Evolutionary conservation across 2,888 invertebrate genomes (phyloP), one percentile per base, ranked within the genome.

Genomic region (Leptopilina myrica): DNA sequence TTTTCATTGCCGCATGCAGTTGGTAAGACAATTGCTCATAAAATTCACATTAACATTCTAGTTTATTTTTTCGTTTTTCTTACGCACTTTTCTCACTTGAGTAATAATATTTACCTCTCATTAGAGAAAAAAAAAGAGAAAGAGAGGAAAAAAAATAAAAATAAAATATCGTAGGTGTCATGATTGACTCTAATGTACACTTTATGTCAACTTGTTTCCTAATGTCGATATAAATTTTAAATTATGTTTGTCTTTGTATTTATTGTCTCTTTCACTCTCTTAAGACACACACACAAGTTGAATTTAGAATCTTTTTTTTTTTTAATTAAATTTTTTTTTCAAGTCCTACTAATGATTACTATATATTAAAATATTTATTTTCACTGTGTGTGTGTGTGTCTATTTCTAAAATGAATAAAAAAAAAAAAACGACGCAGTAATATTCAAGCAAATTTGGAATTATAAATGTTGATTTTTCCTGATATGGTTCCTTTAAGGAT

Each of bases 381-480:
- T 43, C 7, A 43, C 43, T 43, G 33, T 33, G 33, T 33, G 33
- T 33, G 4, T 33, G 0, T 33, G 0, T 43, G 0, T 43, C 43
- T 20, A 20, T 20, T 20, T 43, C 43, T 43, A 8, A 43, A 43
- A 49, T 49, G 49, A 11, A 20, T 20, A 20, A 49, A 12, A 7
- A 43, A 8, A 33, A 33, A 33, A 33, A 33, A 33, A 33, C 11
- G 49, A 9, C n/a, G n/a, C 12, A 49, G 4, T 49, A 49, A 49
- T 8, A 40, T 43, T 33, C 8, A 65, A 65, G n/a, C 43, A 7
- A 65, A 65, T 65, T 33, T 49, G 49, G 7, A 67, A 67, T 20
- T 20, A 62, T 9, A 20, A 20, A 49, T 67, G 12, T 67, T 67
- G 67, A 67, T 46, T 67, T 67, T 49, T n/a, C n/a, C 49, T 15